Evolutionary conservation across 2,113 vertebrate genomes (phyloP), one percentile per base, ranked within the genome.

Genomic region (Mus pahari): DNA sequence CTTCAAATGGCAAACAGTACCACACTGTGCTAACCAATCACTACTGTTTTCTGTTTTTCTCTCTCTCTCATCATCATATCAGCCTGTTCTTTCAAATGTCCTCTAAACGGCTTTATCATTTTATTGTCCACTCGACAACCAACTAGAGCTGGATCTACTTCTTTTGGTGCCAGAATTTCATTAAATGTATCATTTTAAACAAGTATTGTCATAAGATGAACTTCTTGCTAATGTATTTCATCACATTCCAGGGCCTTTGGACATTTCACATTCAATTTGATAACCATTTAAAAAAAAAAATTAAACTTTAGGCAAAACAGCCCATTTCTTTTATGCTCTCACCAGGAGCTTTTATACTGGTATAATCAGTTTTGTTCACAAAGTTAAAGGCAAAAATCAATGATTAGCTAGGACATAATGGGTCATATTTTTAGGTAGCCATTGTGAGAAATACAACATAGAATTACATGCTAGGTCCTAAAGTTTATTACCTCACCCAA

Each of bases 401-500:
- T 99, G 98, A 99, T 99, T 99, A 99, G 99, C 98, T 99, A 99
- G 98, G 99, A 99, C 97, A 98, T 98, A 98, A 98, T 97, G 96
- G 98, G 98, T 98, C 97, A 97, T 98, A 24, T 97, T 98, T 98
- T 98, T 99, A 98, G 98, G 98, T 98, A 99, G 99, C 99, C 98
- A 98, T 98, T 97, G 98, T 91, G 96, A 98, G 98, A 98, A 98
- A 98, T 98, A 98, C 86, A 95, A 97, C 98, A 97, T 42, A 89
- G 98, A 97, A 98, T 98, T 96, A 94, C 97, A 95, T 66, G 91
- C 97, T 98, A 97, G 82, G 95, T 97, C 97, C 98, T 98, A 98
- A 97, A 97, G 96, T 98, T 98, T 96, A 45, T 97, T 96, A 96
- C 97, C 95, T 97, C 77, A n/a, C 96, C 98, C 98, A 97, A 98